phyloP scores from a whole-genome alignment of 2,888 invertebrate species.

The Amphipyra tragopoginis region DNA sequence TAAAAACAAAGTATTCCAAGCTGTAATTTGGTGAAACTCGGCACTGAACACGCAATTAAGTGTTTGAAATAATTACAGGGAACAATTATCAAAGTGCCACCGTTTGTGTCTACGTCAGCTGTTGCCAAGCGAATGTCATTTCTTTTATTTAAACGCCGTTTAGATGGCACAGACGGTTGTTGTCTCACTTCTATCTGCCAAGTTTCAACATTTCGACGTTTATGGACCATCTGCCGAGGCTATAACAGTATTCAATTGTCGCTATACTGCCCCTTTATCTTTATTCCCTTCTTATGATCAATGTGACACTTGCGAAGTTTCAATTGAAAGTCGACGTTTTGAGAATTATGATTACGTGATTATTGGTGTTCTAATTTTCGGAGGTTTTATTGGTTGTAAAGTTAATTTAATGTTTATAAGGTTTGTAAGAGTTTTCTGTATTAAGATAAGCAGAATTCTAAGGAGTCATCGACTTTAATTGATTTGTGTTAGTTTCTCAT shows the following conservation, averaged over 20 bases:
- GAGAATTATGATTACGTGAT: slow-evolving; percentile 14
- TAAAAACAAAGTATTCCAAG: slow-evolving; percentile 60
- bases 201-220: slow-evolving; percentile 80
- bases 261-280: slow-evolving; percentile 68
- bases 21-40: slow-evolving; percentile 70
- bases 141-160: slow-evolving; percentile 71
- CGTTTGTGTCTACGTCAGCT: slow-evolving; percentile 72
- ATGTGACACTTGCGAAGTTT: slow-evolving; percentile 28
- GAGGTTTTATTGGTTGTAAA: background rate
- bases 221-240: slow-evolving; percentile 77
- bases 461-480: too few species aligned
- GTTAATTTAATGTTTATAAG: background rate
- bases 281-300: slow-evolving; percentile 53
- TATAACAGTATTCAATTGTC: slow-evolving; percentile 61
- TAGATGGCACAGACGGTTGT: slow-evolving; percentile 63
- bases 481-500: too few species aligned
- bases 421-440: too few species aligned
- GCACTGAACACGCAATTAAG: slow-evolving; percentile 72
- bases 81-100: slow-evolving; percentile 75
- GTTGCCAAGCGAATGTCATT: slow-evolving; percentile 71
- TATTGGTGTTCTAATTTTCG: slow-evolving; percentile 5
- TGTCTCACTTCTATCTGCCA: slow-evolving; percentile 69
- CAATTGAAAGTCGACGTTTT: slow-evolving; percentile 8
- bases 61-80: slow-evolving; percentile 75
- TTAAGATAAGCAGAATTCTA: too few species aligned